Evolutionary conservation across 2,797 vertebrate species (phyloP).

Genomic region (Aulostomus chinensis): DNA sequence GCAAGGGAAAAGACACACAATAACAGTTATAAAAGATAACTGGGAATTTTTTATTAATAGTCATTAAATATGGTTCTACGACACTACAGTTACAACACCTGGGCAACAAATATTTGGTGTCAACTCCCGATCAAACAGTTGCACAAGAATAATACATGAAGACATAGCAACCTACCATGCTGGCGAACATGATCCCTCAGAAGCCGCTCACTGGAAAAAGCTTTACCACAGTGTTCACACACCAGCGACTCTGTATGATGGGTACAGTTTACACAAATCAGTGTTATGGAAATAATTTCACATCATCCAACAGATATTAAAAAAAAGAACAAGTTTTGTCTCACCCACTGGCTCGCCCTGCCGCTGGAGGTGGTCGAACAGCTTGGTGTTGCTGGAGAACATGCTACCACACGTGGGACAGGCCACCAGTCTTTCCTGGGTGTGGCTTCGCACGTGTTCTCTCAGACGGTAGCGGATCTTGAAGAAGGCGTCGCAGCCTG

Average conservation of each 20-base stretch:
- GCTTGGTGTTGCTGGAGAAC: slow-evolving; percentile 82
- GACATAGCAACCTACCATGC: slow-evolving; percentile 63
- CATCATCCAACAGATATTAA: neutral
- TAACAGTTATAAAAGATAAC: too few relatives aligned
- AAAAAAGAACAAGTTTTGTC: neutral
- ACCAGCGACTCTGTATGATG: slow-evolving; percentile 74
- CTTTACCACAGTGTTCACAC: slow-evolving; percentile 80
- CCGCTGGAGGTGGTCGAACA: slow-evolving; percentile 80
- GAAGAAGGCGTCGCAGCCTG: slow-evolving; percentile 76
- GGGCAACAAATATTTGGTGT: too few relatives aligned
- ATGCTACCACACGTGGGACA: slow-evolving; percentile 81
- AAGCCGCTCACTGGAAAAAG: slow-evolving; percentile 81
- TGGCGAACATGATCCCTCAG: slow-evolving; percentile 76
- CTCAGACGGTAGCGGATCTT: slow-evolving; percentile 78
- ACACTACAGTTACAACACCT: too few relatives aligned
- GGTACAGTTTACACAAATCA: neutral
- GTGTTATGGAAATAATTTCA: neutral
- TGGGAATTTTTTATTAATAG: neutral
- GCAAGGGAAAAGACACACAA: slow-evolving; percentile 9
- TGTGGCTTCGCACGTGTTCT: slow-evolving; percentile 79
- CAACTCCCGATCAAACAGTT: too few relatives aligned
- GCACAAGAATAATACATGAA: too few relatives aligned
- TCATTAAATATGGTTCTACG: too few relatives aligned
- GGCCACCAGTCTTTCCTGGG: slow-evolving; percentile 75
- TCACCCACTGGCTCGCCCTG: slow-evolving; percentile 78